Evolutionary conservation across 2,113 vertebrate genomes (phyloP), one percentile per base, ranked within the genome.

Genomic region (Manacus vitellinus): DNA sequence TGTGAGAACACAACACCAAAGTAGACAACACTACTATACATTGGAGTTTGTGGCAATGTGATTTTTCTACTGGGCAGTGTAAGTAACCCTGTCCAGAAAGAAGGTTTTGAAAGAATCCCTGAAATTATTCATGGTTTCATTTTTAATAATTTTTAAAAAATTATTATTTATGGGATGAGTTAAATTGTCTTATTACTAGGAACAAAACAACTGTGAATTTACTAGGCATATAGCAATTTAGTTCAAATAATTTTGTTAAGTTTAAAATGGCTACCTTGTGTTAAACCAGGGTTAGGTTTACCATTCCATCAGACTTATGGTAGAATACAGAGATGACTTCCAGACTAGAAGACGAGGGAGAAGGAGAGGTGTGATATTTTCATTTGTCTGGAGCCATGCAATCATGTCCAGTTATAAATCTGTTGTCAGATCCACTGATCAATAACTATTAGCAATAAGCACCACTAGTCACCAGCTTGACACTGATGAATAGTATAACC

Each of bases 361-460:
- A 70, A 81, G 12, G 58, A 94, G 25, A 65, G 8, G 28, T 58
- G 19, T 23, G 46, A 66, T 85, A 52, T 52, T 87, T 91, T 74
- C 52, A 78, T 74, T 85, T 92, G 39, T 58, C 75, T 85, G n/a
- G 22, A 88, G 44, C 49, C 41, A 43, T 9, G 37, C 6, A 72
- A 56, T 85, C 85, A 67, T 31, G 35, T 89, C 88, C 56, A 82
- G 56, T 81, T 78, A 91, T 81, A 91, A 78, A 88, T 88, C 66
- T 72, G 51, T 77, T 92, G 59, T 91, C 87, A 78, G 67, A 71
- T 84, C 43, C 61, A 66, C 73, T 84, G 68, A 95, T 94, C 76
- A 81, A 92, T 92, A 92, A 66, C 51, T 78, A 70, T 84, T 78
- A 81, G 81, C 65, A 93, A 77, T 93, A 84, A 93, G 47, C 43